A percentile compares a stretch with the other conserved stretches of the same genome.
Conservation (phyloP, 92 coral and sea anemone species). For the Diadumene lineata region DNA sequence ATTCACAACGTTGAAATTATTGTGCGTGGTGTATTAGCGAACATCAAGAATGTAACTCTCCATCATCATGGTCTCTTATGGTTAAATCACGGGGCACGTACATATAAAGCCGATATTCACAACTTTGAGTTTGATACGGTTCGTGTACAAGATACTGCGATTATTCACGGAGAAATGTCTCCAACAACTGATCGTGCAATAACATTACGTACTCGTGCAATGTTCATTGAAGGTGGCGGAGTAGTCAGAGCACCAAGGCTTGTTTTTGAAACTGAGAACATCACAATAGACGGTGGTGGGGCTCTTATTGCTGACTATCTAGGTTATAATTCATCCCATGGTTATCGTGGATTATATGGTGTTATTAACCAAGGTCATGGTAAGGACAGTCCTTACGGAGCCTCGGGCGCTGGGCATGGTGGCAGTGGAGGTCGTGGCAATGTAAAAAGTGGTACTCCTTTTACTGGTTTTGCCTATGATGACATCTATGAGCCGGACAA, state of each 20-base stretch:
- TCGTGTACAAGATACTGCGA: slow-evolving; percentile 60
- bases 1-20: slow-evolving; percentile 70
- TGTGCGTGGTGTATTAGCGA: slow-evolving; percentile 64
- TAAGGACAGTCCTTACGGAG: slow-evolving; percentile 41
- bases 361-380: slow-evolving; percentile 64
- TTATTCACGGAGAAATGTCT: slow-evolving; percentile 58
- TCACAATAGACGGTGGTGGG: slow-evolving; percentile 76
- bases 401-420: slow-evolving; percentile 78
- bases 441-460: slow-evolving; percentile 39
- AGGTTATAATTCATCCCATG: slow-evolving; percentile 68
- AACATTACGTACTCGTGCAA: slow-evolving; percentile 48
- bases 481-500: slow-evolving; percentile 66
- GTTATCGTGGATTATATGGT: slow-evolving; percentile 61
- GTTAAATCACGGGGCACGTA: slow-evolving; percentile 67
- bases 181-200: slow-evolving; percentile 64
- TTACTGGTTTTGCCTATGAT: slow-evolving; percentile 61
- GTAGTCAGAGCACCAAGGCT: slow-evolving; percentile 48
- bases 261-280: slow-evolving; percentile 51
- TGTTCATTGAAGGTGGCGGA: slow-evolving; percentile 75
- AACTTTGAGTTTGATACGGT: slow-evolving; percentile 56
- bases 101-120: slow-evolving; percentile 42
- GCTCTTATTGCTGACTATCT: slow-evolving; percentile 49
- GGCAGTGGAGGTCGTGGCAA: slow-evolving; percentile 79
- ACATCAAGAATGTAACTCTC: slow-evolving; percentile 51
- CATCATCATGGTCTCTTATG: slow-evolving; percentile 64